Evolutionary conservation across 2,797 vertebrate species (phyloP).

Genomic region (Pteronotus mesoamericanus): DNA sequence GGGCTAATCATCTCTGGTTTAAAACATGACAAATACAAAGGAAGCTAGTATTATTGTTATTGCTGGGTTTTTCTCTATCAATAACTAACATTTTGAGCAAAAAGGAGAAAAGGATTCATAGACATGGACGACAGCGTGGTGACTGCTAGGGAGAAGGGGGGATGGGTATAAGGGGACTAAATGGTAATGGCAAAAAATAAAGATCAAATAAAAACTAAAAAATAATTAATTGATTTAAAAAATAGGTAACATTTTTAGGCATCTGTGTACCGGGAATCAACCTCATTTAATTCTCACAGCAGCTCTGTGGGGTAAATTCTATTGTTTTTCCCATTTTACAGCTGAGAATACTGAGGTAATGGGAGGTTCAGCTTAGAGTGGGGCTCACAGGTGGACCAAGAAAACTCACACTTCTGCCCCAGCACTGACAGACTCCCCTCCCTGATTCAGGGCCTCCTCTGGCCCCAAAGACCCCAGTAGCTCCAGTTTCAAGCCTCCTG

Average conservation of each 20-base stretch:
- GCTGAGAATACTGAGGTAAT: neutral
- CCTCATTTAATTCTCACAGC: neutral
- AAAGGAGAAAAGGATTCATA: neutral
- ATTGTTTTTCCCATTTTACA: neutral
- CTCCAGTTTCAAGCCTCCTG: neutral
- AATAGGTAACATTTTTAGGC: neutral
- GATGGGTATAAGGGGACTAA: neutral
- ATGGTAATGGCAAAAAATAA: neutral
- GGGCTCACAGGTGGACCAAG: neutral
- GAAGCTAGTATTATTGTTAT: neutral
- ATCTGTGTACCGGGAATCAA: neutral
- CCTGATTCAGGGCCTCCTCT: neutral
- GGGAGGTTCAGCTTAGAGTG: neutral
- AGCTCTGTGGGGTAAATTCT: neutral
- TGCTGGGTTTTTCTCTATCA: neutral
- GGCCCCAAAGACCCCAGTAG: fast-evolving
- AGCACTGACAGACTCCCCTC: fast-evolving
- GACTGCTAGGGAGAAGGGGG: neutral
- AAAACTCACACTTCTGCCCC: neutral
- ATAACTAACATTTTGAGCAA: neutral
- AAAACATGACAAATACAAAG: neutral
- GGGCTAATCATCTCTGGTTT: neutral
- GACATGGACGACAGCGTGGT: neutral
- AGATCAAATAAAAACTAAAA: neutral
- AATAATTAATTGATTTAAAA: neutral